These are phyloP conservation scores for Dipodomys spectabilis DNA, from an alignment of 2,113 vertebrate species.

Conservation along the genomic window DNA sequence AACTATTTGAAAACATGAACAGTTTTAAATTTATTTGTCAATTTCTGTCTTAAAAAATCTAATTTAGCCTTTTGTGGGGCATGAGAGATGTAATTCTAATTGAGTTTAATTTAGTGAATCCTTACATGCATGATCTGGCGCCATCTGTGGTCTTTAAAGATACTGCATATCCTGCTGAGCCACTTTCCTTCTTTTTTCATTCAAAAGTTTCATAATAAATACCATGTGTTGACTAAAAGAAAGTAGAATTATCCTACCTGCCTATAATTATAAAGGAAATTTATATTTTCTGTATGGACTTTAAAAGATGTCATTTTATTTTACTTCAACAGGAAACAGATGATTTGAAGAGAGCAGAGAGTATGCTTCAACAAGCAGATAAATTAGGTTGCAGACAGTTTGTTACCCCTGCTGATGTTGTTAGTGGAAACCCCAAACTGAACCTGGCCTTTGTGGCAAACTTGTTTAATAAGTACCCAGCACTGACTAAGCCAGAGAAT, in stretches of 20 bases:
- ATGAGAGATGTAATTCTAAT: neutral
- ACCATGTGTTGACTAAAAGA: neutral
- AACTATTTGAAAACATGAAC: neutral
- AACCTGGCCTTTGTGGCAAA: slow-evolving; percentile 98
- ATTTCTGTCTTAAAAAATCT: neutral
- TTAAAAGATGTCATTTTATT: slow-evolving; percentile 53
- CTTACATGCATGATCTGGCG: neutral
- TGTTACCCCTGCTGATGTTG: slow-evolving; percentile 93
- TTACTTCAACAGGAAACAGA: slow-evolving; percentile 91
- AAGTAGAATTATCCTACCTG: neutral
- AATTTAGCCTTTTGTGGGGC: neutral
- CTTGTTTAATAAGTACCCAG: slow-evolving; percentile 97
- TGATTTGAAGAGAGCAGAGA: slow-evolving; percentile 91
- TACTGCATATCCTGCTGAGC: slow-evolving; percentile 28
- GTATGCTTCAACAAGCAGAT: slow-evolving; percentile 95
- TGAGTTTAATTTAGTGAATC: neutral
- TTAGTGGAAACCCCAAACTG: slow-evolving; percentile 95
- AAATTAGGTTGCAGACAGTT: slow-evolving; percentile 95
- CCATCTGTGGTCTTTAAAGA: slow-evolving; percentile 16
- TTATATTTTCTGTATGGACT: slow-evolving; percentile 49
- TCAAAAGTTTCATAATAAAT: slow-evolving; percentile 61
- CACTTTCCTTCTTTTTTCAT: neutral
- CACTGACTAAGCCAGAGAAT: slow-evolving; percentile 95
- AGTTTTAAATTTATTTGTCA: neutral
- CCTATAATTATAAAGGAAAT: slow-evolving; percentile 5